phyloP scores from a whole-genome alignment of 2,113 vertebrate species.

The Calidris pygmaea region DNA sequence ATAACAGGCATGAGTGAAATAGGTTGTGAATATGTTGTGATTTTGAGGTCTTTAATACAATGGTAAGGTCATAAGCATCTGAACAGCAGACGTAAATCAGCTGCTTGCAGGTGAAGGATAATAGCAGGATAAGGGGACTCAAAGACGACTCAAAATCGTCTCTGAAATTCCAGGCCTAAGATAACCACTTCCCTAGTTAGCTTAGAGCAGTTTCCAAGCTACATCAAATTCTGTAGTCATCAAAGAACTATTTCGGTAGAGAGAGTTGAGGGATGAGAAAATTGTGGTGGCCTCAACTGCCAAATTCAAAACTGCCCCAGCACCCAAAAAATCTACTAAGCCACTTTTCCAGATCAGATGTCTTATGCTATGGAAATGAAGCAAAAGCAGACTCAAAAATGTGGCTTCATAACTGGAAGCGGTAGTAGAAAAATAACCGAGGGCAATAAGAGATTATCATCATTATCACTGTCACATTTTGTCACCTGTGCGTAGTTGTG shows the following conservation, averaged over 20 bases:
- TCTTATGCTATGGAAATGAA: neutral
- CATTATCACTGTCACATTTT: constrained; percentile 10
- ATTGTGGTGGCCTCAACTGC: neutral
- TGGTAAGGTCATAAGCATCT: neutral
- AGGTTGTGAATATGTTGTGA: neutral
- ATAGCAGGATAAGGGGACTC: neutral
- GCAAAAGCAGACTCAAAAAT: neutral
- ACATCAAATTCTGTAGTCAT: neutral
- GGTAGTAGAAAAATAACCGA: neutral
- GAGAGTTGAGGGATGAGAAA: neutral
- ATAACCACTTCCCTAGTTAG: neutral
- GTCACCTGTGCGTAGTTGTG: neutral
- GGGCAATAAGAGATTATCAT: neutral
- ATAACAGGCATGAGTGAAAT: neutral
- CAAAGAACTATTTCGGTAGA: neutral
- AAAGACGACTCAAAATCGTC: neutral
- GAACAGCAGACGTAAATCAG: neutral
- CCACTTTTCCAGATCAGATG: neutral
- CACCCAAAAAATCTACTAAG: neutral
- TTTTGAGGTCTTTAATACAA: neutral
- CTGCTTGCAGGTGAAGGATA: neutral
- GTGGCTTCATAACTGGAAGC: neutral
- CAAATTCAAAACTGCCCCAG: neutral
- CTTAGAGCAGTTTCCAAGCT: neutral
- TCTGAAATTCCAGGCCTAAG: neutral